Evolutionary conservation across 2,888 invertebrate species (phyloP).

Genomic region (Dynastes hyllus): DNA sequence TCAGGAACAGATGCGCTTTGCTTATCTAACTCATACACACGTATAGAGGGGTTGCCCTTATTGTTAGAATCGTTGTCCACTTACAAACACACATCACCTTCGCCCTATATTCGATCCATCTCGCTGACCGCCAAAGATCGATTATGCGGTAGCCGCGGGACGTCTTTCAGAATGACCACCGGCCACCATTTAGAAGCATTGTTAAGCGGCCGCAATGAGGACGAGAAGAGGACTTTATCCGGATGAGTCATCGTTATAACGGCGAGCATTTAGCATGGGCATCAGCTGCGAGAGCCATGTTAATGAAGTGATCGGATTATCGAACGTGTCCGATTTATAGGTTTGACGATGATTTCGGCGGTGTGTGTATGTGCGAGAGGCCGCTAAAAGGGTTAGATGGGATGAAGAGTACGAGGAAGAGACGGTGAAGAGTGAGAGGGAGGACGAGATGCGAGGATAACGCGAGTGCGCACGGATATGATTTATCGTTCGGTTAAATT

Average conservation of each 20-base stretch:
- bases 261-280: slow-evolving; percentile 43
- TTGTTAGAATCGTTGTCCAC: slow-evolving; percentile 6
- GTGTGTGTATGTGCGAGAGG: neutral
- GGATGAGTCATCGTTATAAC: slow-evolving; percentile 65
- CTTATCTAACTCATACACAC: neutral
- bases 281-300: slow-evolving; percentile 65
- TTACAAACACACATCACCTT: neutral
- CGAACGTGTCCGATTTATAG: slow-evolving; percentile 34
- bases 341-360: slow-evolving; percentile 34
- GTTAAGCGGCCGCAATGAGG: slow-evolving; percentile 62
- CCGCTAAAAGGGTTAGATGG: neutral
- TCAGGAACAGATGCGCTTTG: slow-evolving; percentile 12
- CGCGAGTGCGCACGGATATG: slow-evolving; percentile 16
- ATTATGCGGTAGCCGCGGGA: slow-evolving; percentile 67
- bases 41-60: neutral
- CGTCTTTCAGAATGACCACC: slow-evolving; percentile 69
- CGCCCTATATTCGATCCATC: neutral
- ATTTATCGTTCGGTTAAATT: slow-evolving; percentile 28
- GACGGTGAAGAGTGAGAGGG: neutral
- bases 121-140: slow-evolving; percentile 61
- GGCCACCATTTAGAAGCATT: slow-evolving; percentile 67
- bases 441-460: neutral
- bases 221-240: slow-evolving; percentile 58
- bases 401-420: neutral
- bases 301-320: slow-evolving; percentile 60